phyloP scores from a whole-genome alignment of 2,113 vertebrate species.

The Caranx ignobilis region DNA sequence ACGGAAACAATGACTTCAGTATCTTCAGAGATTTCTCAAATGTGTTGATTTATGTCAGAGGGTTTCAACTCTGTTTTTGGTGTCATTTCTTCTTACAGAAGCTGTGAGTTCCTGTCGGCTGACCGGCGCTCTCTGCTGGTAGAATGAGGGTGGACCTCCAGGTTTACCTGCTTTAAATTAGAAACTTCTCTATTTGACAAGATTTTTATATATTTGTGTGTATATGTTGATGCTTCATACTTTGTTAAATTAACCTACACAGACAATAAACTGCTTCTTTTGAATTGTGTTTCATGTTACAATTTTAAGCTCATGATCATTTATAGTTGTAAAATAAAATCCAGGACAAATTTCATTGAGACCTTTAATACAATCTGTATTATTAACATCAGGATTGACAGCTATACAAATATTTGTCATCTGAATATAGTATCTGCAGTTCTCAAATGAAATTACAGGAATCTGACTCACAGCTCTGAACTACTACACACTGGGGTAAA shows the following conservation, averaged over 20 bases:
- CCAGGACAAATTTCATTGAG: conserved; percentile 3
- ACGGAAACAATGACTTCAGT: background rate
- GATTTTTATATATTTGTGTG: conserved; percentile 29
- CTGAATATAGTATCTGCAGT: conserved; percentile 30
- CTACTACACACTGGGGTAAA: background rate
- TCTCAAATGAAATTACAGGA: conserved; percentile 1
- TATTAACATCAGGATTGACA: background rate
- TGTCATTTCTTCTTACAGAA: conserved; percentile 28
- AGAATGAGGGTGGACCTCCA: background rate
- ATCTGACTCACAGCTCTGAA: conserved; percentile 1
- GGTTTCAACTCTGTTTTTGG: background rate
- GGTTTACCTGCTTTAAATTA: background rate
- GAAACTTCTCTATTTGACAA: background rate
- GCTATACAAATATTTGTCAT: conserved; percentile 27
- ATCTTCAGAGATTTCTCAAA: background rate
- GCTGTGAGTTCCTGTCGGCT: conserved; percentile 25
- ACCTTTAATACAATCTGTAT: conserved; percentile 51
- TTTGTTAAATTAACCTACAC: background rate
- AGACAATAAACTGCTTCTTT: background rate
- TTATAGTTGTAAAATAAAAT: conserved; percentile 2
- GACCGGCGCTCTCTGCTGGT: conserved; percentile 44
- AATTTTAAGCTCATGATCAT: background rate
- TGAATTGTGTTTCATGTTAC: background rate
- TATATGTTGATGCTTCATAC: background rate
- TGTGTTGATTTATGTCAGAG: background rate